Percentiles rank a stretch among this genome's conserved stretches.
Evolutionary conservation across 2,113 vertebrate genomes (phyloP).

Genomic region (Dipodomys stephensi): DNA sequence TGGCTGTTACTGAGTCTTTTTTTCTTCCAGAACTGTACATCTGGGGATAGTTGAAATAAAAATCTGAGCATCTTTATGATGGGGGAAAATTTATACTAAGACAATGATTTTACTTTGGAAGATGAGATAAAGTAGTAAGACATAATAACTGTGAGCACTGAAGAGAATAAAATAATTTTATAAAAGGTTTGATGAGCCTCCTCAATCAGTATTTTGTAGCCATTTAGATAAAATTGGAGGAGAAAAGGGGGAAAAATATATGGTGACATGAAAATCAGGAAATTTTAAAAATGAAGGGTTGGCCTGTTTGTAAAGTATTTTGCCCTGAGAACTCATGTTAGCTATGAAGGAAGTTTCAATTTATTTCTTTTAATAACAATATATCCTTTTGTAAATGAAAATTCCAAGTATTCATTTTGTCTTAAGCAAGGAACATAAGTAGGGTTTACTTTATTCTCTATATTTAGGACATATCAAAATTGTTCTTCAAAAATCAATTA

Average conservation of each 20-base stretch:
- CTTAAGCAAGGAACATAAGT: background rate
- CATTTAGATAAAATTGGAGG: conserved; percentile 51
- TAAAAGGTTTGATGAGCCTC: background rate
- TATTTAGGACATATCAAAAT: conserved; percentile 14
- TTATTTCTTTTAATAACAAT: conserved; percentile 20
- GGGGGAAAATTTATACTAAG: conserved; percentile 13
- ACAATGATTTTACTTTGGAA: conserved; percentile 43
- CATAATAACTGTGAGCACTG: background rate
- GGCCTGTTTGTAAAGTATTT: background rate
- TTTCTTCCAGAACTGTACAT: conserved; percentile 29
- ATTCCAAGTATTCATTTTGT: background rate
- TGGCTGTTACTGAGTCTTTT: conserved; percentile 32
- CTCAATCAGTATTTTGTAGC: conserved; percentile 35
- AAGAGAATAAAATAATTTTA: conserved; percentile 21
- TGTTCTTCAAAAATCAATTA: conserved; percentile 26
- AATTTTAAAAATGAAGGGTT: conserved; percentile 12
- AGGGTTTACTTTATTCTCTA: background rate
- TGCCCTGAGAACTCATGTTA: background rate
- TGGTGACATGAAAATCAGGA: conserved; percentile 24
- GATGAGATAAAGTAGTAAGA: conserved; percentile 43
- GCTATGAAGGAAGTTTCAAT: conserved; percentile 39
- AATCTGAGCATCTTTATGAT: conserved; percentile 22
- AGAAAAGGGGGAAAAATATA: background rate
- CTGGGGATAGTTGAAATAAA: conserved; percentile 21
- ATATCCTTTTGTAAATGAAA: conserved; percentile 14